Conservation (phyloP, 2,113 vertebrate species). For the Piprites chloris region DNA sequence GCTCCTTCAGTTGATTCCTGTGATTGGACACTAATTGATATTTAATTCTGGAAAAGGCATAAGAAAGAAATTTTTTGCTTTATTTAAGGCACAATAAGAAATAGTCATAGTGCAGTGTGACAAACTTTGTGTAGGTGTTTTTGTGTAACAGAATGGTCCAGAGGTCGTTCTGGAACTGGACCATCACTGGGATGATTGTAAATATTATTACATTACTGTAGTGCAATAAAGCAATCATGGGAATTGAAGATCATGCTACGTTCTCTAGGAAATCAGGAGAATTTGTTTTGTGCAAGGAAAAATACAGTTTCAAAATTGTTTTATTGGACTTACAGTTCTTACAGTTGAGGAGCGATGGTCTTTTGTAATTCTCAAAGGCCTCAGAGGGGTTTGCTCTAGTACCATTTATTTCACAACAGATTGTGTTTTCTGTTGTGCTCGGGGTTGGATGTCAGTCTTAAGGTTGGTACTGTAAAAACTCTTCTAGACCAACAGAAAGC, state of each 20-base stretch:
- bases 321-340: not conserved
- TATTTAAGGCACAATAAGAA: not conserved
- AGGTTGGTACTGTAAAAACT: not conserved
- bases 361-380: not conserved
- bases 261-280: not conserved
- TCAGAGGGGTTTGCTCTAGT: not conserved
- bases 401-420: not conserved
- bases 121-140: not conserved
- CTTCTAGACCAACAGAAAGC: not conserved
- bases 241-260: not conserved
- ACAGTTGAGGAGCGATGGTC: not conserved
- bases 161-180: not conserved
- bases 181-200: not conserved
- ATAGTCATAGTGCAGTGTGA: not conserved
- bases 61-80: not conserved
- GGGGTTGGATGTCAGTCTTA: not conserved
- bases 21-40: not conserved
- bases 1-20: not conserved
- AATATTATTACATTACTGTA: not conserved
- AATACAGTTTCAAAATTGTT: not conserved
- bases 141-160: not conserved
- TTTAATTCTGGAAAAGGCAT: not conserved
- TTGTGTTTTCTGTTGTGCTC: not conserved
- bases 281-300: not conserved
- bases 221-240: not conserved